Evolutionary conservation across 2,888 invertebrate species (phyloP).

Genomic region (Acanthosoma haemorrhoidale): DNA sequence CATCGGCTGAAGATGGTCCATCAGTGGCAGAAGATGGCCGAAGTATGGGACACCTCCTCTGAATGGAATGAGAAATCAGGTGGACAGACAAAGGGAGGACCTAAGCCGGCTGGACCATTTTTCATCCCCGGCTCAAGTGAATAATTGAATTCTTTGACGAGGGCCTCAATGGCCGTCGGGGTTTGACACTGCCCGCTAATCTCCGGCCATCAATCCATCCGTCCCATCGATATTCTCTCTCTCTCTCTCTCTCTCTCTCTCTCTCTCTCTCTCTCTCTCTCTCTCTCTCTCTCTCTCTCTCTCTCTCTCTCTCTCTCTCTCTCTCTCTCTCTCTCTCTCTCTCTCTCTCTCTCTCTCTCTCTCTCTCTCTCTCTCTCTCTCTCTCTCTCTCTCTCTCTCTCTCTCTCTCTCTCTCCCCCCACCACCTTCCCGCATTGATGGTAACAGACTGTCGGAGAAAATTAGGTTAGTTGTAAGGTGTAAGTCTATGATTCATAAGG

Average conservation of each 20-base stretch:
- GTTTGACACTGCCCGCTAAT: constrained; percentile 23
- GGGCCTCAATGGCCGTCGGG: constrained; percentile 15
- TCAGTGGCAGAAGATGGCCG: no score
- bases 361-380: constrained; percentile 9
- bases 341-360: background rate
- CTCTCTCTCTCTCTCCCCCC: constrained; percentile 7
- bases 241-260: background rate
- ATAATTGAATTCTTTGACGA: constrained; percentile 27
- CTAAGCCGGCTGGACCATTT: constrained; percentile 12
- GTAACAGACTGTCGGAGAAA: no score
- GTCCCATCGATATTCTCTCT: background rate
- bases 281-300: constrained; percentile 14
- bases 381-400: constrained; percentile 5
- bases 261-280: constrained; percentile 9
- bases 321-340: background rate
- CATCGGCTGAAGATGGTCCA: background rate
- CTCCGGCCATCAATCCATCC: constrained; percentile 1
- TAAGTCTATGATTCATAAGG: no score
- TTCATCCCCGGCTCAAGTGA: constrained; percentile 24
- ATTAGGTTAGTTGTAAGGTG: no score
- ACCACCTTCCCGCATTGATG: no score
- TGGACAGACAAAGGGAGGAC: background rate
- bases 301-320: constrained; percentile 12
- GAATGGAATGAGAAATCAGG: constrained; percentile 15
- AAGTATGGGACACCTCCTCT: no score